A percentile compares a stretch with the other conserved stretches of the same genome.
These are phyloP conservation scores for Morpho achilles DNA, from an alignment of 2,888 invertebrate species.

Conservation along the genomic window DNA sequence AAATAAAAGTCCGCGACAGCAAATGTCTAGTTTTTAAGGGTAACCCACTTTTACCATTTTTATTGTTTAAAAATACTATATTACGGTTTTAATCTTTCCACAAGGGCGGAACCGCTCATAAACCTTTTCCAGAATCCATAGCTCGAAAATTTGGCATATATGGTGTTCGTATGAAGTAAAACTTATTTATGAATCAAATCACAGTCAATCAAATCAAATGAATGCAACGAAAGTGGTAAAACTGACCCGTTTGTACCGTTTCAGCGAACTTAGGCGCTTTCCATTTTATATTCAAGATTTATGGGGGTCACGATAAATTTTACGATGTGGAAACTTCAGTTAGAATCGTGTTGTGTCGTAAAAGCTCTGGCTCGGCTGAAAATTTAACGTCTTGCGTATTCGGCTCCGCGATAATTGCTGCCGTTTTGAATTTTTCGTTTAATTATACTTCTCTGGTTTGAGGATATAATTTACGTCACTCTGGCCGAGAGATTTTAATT, in stretches of 20 bases:
- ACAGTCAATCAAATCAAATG: slow-evolving; percentile 25
- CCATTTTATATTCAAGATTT: slow-evolving; percentile 50
- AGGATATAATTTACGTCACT: slow-evolving; percentile 3
- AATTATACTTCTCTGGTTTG: slow-evolving; percentile 1
- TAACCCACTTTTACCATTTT: no score
- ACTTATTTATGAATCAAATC: slow-evolving; percentile 13
- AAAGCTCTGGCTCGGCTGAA: slow-evolving; percentile 11
- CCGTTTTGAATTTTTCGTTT: slow-evolving; percentile 6
- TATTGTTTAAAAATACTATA: no score
- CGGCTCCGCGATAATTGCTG: slow-evolving; percentile 8
- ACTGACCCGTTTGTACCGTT: slow-evolving; percentile 30
- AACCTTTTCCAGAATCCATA: no score
- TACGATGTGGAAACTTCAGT: slow-evolving; percentile 43
- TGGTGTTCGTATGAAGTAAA: neutral
- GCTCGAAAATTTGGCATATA: no score
- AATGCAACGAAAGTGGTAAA: slow-evolving; percentile 33
- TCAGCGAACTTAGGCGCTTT: slow-evolving; percentile 1
- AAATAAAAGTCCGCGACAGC: no score
- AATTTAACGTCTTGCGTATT: slow-evolving; percentile 10
- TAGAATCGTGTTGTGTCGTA: slow-evolving; percentile 16
- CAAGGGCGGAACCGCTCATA: no score
- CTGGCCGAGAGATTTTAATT: neutral
- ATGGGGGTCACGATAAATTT: slow-evolving; percentile 48
- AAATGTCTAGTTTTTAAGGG: no score
- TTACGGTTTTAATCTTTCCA: no score